Base-by-base conservation (phyloP, 2,888 invertebrate species). In the Metalampra italica region DNA sequence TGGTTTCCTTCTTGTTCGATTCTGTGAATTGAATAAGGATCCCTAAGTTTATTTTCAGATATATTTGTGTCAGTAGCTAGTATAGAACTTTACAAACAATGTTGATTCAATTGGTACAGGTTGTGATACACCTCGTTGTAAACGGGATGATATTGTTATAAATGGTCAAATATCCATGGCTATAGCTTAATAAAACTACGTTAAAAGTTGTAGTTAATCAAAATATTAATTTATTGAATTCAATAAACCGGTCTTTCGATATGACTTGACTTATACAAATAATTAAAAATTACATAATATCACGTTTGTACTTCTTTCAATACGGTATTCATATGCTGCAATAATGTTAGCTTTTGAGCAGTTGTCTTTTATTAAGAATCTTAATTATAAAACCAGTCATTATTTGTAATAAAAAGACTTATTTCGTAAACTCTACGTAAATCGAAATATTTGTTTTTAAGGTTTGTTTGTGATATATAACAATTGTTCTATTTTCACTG, bases 101-200 rank as follows among this genome's bases (percentile, higher is more conserved):
- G 87, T 87, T 88, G 82, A 85, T 88, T 88, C 88, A 89, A 89
- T 88, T 89, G 83, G 85, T 86, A 87, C 88, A 85, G 89, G 89
- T 89, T 89, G 89, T 89, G 89, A 89, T 86, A 87, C 75, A 82
- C 85, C 88, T 85, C 87, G 89, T 89, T 89, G 82, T 82, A 80
- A 89, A 88, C 89, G 89, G 80, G 88, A 84, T 85, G 85, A 87
- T 87, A 86, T 88, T 88, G 89, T 89, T 89, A 86, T 88, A 84
- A 85, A 86, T 86, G 83, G 81, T 86, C 78, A 86, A 79, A 83
- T 83, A 84, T 80, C 88, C 87, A 84, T 75, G 82, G 83, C 87
- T 87, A 85, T 85, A 87, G 85, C 87, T 84, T 87, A 86, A 85
- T 82, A 78, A 86, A 86, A 84, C 77, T 78, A 78, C 84, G 81